Evolutionary conservation across 2,888 invertebrate species (phyloP).

Genomic region (Lasioglossum pauxillum): DNA sequence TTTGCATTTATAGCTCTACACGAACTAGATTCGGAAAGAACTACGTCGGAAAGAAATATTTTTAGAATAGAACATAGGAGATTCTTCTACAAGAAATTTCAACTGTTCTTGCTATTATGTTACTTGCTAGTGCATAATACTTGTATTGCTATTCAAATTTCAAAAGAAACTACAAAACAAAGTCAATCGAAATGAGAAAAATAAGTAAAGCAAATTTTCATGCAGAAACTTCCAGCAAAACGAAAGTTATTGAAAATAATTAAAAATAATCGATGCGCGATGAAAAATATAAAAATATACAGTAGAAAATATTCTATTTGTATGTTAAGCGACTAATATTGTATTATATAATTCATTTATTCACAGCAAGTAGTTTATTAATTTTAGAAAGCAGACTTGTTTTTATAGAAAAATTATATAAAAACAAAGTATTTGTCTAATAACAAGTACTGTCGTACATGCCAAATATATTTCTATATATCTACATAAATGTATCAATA

Average conservation of each 20-base stretch:
- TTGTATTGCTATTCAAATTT: slow-evolving; percentile 46
- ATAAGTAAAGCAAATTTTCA: slow-evolving; percentile 26
- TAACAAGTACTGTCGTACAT: background rate
- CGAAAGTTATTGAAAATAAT: slow-evolving; percentile 29
- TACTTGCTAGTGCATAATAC: slow-evolving; percentile 67
- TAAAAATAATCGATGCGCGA: background rate
- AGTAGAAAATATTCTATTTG: slow-evolving; percentile 4
- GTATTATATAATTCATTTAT: background rate
- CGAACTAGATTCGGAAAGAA: slow-evolving; percentile 45
- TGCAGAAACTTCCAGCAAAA: slow-evolving; percentile 37
- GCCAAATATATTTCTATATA: slow-evolving; percentile 1
- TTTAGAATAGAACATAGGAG: slow-evolving; percentile 30
- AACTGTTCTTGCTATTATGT: slow-evolving; percentile 80
- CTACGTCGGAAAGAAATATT: slow-evolving; percentile 44
- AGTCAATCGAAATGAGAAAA: background rate
- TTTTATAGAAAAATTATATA: slow-evolving; percentile 8
- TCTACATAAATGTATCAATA: background rate
- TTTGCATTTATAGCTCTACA: slow-evolving; percentile 43
- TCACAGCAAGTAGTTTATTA: background rate
- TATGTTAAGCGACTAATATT: slow-evolving; percentile 9
- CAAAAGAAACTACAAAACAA: slow-evolving; percentile 39
- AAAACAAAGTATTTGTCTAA: background rate
- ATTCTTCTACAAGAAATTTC: slow-evolving; percentile 51
- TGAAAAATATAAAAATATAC: background rate
- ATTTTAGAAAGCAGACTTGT: slow-evolving; percentile 11